A percentile compares a stretch with the other conserved stretches of the same genome.
Conservation (phyloP, 2,113 vertebrate genomes). For the Pyxicephalus adspersus region DNA sequence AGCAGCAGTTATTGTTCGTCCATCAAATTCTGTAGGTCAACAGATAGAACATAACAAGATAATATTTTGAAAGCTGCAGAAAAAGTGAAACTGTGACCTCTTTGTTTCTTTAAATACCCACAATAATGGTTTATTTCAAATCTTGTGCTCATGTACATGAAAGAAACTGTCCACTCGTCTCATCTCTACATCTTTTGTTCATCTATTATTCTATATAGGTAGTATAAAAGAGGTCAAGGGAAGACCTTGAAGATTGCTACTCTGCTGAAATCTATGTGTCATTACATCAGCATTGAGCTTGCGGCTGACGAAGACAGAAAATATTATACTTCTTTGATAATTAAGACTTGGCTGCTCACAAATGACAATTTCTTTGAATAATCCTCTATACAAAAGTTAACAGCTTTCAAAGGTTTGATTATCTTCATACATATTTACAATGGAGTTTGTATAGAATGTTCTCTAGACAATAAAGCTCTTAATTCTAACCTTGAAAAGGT, state of each 20-base stretch:
- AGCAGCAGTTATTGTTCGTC: too few species aligned
- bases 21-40: too few species aligned
- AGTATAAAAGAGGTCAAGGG: background rate
- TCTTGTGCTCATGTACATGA: background rate
- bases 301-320: background rate
- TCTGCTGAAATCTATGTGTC: slow-evolving; percentile 5
- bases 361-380: slow-evolving; percentile 4
- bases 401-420: slow-evolving; percentile 6
- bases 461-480: slow-evolving; percentile 21
- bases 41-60: too few species aligned
- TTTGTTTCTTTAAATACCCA: background rate
- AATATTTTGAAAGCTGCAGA: background rate
- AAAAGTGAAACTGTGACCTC: background rate
- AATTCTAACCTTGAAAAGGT: slow-evolving; percentile 36
- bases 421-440: slow-evolving; percentile 8
- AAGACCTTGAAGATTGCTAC: slow-evolving; percentile 13
- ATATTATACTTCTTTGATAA: background rate
- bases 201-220: background rate
- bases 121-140: background rate
- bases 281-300: background rate
- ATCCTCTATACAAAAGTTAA: background rate
- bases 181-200: background rate
- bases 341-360: background rate
- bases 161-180: background rate
- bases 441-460: slow-evolving; percentile 13